Conservation (phyloP, 2,113 vertebrate species). For the Eudyptes chrysolophus region DNA sequence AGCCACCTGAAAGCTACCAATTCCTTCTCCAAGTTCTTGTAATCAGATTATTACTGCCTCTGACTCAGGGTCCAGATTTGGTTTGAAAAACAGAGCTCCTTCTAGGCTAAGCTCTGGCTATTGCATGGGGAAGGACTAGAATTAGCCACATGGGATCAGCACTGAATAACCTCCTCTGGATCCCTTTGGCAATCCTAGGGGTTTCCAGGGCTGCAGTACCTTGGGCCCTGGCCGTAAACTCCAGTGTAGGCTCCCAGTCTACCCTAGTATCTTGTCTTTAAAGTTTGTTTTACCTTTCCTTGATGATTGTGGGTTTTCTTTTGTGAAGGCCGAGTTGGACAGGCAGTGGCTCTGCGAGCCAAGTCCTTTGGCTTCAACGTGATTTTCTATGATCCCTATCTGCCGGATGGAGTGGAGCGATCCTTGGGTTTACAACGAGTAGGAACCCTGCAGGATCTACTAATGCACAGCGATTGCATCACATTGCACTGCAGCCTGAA, state of each 20-base stretch:
- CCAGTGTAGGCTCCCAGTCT: conserved; percentile 19
- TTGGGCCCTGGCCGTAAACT: background rate
- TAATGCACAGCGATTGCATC: conserved; percentile 91
- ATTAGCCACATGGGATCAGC: background rate
- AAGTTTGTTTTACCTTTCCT: conserved; percentile 55
- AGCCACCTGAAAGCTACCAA: background rate
- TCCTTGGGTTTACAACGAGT: conserved; percentile 88
- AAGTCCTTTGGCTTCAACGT: conserved; percentile 91
- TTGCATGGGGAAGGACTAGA: conserved; percentile 19
- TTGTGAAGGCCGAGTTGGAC: conserved; percentile 85
- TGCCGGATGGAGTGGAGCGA: conserved; percentile 89
- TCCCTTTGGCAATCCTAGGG: background rate
- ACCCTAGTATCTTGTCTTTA: conserved; percentile 33
- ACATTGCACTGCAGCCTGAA: conserved; percentile 92
- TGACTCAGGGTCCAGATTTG: background rate
- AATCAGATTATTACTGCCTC: background rate
- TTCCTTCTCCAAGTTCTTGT: background rate
- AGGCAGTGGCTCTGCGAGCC: conserved; percentile 88
- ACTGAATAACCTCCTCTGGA: background rate
- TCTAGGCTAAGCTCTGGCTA: background rate
- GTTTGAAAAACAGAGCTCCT: background rate
- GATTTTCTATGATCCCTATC: conserved; percentile 91
- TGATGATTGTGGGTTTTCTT: conserved; percentile 64
- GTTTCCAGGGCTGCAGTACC: background rate
- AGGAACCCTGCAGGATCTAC: conserved; percentile 89